Evolutionary conservation across 2,113 vertebrate species (phyloP).

Genomic region (Sylvietta virens): DNA sequence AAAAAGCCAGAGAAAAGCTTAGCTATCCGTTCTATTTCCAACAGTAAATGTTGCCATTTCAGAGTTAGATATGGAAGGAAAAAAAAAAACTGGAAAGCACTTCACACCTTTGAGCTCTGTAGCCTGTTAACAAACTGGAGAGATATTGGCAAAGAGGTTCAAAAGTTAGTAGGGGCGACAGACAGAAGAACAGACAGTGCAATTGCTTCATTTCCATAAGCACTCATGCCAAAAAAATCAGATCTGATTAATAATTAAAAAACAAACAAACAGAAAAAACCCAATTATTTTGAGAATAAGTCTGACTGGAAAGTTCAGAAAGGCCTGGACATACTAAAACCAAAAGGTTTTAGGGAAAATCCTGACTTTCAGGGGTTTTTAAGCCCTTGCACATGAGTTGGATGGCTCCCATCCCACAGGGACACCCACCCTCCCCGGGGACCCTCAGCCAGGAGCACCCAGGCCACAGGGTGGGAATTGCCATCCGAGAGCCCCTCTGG

Average conservation of each 20-base stretch:
- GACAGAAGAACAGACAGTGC: constrained; percentile 37
- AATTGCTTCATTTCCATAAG: constrained; percentile 35
- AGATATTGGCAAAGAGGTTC: constrained; percentile 23
- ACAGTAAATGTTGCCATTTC: not conserved
- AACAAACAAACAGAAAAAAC: not conserved
- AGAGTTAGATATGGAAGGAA: not conserved
- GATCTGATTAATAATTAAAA: constrained; percentile 27
- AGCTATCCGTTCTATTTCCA: not conserved
- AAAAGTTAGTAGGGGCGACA: constrained; percentile 44
- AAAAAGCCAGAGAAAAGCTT: not conserved
- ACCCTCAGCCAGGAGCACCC: not conserved
- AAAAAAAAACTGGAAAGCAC: not conserved
- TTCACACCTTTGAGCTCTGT: constrained; percentile 25
- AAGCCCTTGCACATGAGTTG: not conserved
- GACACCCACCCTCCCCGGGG: rapidly evolving
- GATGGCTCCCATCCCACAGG: not conserved
- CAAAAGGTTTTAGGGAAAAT: not conserved
- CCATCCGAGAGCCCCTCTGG: not conserved
- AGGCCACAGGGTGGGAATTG: not conserved
- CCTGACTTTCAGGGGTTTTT: not conserved
- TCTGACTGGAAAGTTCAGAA: not conserved
- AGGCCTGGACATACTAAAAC: not conserved
- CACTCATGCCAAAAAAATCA: not conserved
- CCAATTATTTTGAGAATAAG: not conserved
- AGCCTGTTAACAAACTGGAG: constrained; percentile 15